A percentile compares a stretch with the other conserved stretches of the same genome.
These are phyloP conservation scores for Siphlonurus alternatus DNA, from an alignment of 2,888 invertebrate genomes.

Conservation along the genomic window DNA sequence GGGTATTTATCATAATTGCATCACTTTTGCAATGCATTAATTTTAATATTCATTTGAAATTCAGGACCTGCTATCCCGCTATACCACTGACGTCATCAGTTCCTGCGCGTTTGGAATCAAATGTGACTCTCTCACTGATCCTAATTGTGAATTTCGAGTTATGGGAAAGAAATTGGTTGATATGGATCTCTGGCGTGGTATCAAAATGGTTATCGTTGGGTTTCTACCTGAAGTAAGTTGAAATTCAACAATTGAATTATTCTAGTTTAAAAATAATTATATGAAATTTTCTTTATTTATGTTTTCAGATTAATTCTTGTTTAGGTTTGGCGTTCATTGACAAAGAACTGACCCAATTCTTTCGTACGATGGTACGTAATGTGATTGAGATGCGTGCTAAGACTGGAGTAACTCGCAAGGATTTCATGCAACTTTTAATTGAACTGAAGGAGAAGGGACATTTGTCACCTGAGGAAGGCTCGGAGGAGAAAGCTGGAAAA, in stretches of 20 bases:
- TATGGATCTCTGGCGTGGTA: background rate
- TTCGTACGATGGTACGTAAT: background rate
- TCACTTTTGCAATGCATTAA: background rate
- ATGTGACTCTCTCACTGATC: constrained; percentile 37
- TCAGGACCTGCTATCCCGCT: constrained; percentile 36
- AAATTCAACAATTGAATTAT: too few species aligned
- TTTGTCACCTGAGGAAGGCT: background rate
- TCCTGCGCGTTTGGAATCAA: constrained; percentile 42
- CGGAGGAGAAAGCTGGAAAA: background rate
- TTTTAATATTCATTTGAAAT: background rate
- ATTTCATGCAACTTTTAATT: constrained; percentile 6
- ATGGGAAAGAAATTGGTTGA: constrained; percentile 20
- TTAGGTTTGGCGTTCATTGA: background rate
- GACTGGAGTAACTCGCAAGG: background rate
- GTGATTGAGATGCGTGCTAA: constrained; percentile 3
- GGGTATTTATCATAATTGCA: background rate
- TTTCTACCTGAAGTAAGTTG: background rate
- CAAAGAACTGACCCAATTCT: constrained; percentile 1
- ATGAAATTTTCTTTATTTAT: background rate
- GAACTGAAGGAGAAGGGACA: constrained; percentile 5
- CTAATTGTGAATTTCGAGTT: constrained; percentile 31
- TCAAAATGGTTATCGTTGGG: background rate
- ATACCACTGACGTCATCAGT: constrained; percentile 42
- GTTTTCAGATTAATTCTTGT: background rate
- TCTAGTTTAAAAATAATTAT: background rate